These are phyloP conservation scores for Notothenia coriiceps DNA, from an alignment of 2,113 vertebrate species.

Conservation along the genomic window DNA sequence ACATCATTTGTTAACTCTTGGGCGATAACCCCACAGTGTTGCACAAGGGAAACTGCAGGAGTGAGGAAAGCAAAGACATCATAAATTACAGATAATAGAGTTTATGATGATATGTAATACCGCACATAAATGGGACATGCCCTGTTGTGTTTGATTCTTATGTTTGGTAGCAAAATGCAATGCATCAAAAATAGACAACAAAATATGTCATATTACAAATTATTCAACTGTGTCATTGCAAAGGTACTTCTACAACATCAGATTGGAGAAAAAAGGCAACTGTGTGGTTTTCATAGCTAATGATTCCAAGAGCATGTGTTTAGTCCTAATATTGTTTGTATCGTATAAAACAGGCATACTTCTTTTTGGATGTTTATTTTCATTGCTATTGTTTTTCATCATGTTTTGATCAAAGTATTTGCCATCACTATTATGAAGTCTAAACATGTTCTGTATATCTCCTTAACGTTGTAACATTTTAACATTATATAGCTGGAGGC, in stretches of 20 bases:
- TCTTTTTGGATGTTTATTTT: no score
- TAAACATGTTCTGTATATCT: no score
- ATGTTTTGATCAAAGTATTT: no score
- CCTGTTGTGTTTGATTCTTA: conserved; percentile 20
- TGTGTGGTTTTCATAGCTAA: background rate
- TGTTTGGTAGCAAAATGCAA: conserved; percentile 27
- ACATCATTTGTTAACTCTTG: conserved; percentile 81
- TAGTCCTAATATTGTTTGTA: background rate
- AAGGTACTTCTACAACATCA: background rate
- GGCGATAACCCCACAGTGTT: conserved; percentile 63
- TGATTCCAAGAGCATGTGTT: background rate
- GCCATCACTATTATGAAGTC: no score
- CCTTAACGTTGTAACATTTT: no score
- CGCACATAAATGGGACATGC: conserved; percentile 33
- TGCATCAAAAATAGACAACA: background rate
- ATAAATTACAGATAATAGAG: conserved; percentile 66
- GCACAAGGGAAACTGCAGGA: conserved; percentile 61
- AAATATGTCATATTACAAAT: conserved; percentile 9
- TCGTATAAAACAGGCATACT: background rate
- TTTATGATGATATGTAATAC: conserved; percentile 54
- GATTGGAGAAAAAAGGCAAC: conserved; percentile 7
- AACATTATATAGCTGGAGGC: no score
- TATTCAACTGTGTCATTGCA: background rate
- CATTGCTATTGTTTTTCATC: no score
- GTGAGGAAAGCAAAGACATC: conserved; percentile 47